These are phyloP conservation scores for Phalacrocorax brasilianus DNA, from an alignment of 2,113 vertebrate species.

Conservation along the genomic window DNA sequence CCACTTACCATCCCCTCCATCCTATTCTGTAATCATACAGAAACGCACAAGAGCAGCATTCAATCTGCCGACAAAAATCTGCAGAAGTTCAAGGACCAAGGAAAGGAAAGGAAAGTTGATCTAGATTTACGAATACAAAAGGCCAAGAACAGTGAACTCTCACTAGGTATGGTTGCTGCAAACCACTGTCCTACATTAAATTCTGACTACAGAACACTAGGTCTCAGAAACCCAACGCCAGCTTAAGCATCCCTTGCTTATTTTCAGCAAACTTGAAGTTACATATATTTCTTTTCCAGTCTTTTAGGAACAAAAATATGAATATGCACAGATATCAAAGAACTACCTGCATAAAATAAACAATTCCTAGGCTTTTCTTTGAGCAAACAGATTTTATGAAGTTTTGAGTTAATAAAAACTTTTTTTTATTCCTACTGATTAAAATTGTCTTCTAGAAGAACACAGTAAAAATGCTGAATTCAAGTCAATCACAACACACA, in stretches of 20 bases:
- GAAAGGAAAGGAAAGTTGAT: conserved; percentile 38
- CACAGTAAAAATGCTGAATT: neutral
- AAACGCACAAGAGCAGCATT: neutral
- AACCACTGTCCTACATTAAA: neutral
- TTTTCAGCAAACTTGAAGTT: neutral
- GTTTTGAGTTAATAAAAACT: neutral
- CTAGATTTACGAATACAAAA: conserved; percentile 44
- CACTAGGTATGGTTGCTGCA: neutral
- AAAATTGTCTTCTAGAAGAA: neutral
- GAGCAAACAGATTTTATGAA: neutral
- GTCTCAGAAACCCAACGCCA: neutral
- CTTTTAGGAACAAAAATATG: neutral
- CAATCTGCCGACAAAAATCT: neutral
- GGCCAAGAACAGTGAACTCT: conserved; percentile 6
- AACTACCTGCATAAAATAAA: neutral
- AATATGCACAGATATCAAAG: neutral
- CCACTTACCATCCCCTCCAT: neutral
- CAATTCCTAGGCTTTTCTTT: neutral
- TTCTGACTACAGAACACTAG: neutral
- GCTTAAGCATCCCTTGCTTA: neutral
- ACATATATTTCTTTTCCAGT: neutral
- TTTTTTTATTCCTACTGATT: neutral
- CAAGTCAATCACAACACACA: neutral
- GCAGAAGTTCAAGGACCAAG: neutral
- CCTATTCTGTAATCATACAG: neutral